Percentiles rank a stretch among this genome's conserved stretches.
Conservation (phyloP, 2,113 vertebrate species). For the Merops nubicus region DNA sequence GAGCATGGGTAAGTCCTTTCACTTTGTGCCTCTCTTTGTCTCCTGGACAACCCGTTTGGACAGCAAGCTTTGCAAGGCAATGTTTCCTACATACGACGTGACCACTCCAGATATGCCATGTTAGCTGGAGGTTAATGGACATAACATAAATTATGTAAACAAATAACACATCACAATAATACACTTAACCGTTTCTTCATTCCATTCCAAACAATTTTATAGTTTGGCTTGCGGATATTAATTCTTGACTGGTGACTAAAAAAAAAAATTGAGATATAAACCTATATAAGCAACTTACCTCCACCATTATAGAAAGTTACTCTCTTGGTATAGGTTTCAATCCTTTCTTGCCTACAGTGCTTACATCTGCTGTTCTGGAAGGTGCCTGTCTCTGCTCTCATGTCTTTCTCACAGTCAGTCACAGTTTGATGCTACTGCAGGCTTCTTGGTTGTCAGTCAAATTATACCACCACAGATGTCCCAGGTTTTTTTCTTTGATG, state of each 20-base stretch:
- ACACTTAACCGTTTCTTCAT: neutral
- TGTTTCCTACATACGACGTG: accelerated
- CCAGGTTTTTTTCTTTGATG: neutral
- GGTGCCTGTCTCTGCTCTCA: accelerated
- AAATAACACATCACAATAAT: neutral
- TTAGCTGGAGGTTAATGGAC: neutral
- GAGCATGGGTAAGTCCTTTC: neutral
- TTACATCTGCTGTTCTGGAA: neutral
- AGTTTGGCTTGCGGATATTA: neutral
- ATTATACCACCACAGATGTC: neutral
- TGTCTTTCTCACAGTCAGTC: neutral
- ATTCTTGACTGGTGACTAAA: neutral
- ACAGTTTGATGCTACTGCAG: neutral
- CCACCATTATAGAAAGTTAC: neutral
- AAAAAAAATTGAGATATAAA: neutral
- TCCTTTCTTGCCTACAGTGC: neutral
- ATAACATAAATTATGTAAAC: neutral
- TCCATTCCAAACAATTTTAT: neutral
- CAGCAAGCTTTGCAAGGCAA: neutral
- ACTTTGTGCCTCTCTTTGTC: neutral
- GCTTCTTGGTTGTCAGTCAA: constrained; percentile 17
- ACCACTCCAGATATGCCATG: neutral
- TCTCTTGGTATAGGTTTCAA: neutral
- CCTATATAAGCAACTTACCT: neutral
- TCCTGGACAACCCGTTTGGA: neutral